A percentile compares a stretch with the other conserved stretches of the same genome.
Conservation (phyloP, 2,797 vertebrate species). For the Labeo calbasu region DNA sequence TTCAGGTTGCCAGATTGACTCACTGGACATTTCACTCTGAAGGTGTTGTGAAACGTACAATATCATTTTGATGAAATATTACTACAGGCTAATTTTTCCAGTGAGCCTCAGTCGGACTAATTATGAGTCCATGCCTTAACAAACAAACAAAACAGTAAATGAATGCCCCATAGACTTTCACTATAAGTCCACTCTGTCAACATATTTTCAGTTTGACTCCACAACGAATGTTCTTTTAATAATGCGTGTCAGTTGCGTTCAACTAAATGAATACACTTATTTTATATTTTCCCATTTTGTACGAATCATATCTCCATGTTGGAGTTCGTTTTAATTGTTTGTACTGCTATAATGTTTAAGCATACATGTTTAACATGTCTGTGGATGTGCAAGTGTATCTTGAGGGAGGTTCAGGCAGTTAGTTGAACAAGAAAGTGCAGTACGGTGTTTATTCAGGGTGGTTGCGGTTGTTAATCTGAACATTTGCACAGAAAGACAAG, state of each 20-base stretch:
- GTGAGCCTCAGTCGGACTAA: not conserved
- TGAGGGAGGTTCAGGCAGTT: slow-evolving; percentile 36
- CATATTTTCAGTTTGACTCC: no score
- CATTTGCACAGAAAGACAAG: slow-evolving; percentile 53
- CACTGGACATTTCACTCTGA: not conserved
- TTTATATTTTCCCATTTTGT: not conserved
- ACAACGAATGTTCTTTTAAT: not conserved
- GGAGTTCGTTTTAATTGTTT: slow-evolving; percentile 1
- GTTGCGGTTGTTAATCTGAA: slow-evolving; percentile 58
- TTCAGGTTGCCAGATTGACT: not conserved
- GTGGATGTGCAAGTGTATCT: slow-evolving; percentile 45
- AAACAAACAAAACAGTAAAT: slow-evolving; percentile 5
- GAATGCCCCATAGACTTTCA: not conserved
- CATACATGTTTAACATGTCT: slow-evolving; percentile 44
- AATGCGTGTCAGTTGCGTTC: not conserved
- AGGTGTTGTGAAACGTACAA: not conserved
- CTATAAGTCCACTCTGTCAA: slow-evolving; percentile 10
- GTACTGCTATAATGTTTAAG: slow-evolving; percentile 39
- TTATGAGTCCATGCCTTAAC: not conserved
- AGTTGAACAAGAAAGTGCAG: slow-evolving; percentile 45
- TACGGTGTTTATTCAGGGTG: slow-evolving; percentile 62
- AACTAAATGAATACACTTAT: not conserved
- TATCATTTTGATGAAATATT: not conserved
- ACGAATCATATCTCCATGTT: no score
- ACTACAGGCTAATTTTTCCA: not conserved